phyloP scores from a whole-genome alignment of 2,888 invertebrate species.

The Cynaeus angustus region DNA sequence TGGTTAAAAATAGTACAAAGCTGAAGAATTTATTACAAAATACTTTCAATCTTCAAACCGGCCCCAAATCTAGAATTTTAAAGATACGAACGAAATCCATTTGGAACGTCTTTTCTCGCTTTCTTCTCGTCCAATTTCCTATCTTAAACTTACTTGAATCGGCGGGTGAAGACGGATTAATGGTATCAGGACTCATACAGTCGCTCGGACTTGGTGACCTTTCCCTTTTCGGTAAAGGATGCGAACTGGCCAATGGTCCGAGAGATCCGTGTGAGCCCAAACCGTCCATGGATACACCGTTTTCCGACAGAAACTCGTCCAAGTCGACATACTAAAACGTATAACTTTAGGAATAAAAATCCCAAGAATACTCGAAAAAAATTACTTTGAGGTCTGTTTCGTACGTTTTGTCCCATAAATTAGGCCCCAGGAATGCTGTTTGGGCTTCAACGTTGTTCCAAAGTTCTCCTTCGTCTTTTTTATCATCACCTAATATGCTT shows the following conservation, averaged over 20 bases:
- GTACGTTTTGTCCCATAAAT: constrained; percentile 96
- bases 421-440: constrained; percentile 96
- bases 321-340: constrained; percentile 92
- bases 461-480: constrained; percentile 89
- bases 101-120: too few relatives aligned
- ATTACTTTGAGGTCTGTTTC: constrained; percentile 96
- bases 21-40: too few relatives aligned
- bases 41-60: too few relatives aligned
- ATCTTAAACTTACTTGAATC: constrained; percentile 88
- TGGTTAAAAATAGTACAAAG: too few relatives aligned
- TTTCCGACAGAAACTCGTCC: constrained; percentile 97
- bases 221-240: constrained; percentile 88
- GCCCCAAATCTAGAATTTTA: too few relatives aligned
- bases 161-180: constrained; percentile 92
- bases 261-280: constrained; percentile 76
- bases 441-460: constrained; percentile 92
- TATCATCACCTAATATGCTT: constrained; percentile 76
- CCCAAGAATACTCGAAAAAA: neutral
- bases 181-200: constrained; percentile 91
- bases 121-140: too few relatives aligned
- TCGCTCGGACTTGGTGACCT: constrained; percentile 91
- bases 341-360: constrained; percentile 20
- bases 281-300: constrained; percentile 91
- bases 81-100: too few relatives aligned
- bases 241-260: constrained; percentile 76